phyloP scores from a whole-genome alignment of 1,140 invertebrate species.

The Palaemon carinicauda region DNA sequence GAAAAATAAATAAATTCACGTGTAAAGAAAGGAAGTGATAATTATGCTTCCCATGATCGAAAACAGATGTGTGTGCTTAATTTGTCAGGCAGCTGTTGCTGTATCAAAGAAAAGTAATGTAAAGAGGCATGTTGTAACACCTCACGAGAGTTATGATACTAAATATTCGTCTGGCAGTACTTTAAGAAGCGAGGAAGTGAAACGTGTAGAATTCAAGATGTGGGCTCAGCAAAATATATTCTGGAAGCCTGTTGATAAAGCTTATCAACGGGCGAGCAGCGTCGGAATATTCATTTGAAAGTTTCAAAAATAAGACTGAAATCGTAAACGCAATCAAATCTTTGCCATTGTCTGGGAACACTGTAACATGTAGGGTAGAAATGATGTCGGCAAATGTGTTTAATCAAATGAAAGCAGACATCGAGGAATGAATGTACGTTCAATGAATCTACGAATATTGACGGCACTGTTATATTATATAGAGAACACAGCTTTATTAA shows the following conservation, averaged over 20 bases:
- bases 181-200: too few relatives aligned
- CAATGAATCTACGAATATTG: conserved; percentile 9
- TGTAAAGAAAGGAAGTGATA: conserved; percentile 26
- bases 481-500: conserved; percentile 24
- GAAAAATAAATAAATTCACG: conserved; percentile 3
- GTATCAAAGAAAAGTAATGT: neutral
- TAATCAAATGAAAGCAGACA: neutral
- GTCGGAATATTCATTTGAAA: neutral
- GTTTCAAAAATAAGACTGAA: neutral
- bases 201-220: too few relatives aligned
- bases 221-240: too few relatives aligned
- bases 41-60: conserved; percentile 17
- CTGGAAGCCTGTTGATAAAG: too few relatives aligned
- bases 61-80: conserved; percentile 13
- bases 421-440: conserved; percentile 10
- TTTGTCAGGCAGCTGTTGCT: neutral
- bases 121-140: conserved; percentile 18
- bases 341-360: neutral
- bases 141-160: neutral
- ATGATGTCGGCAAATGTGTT: conserved; percentile 8
- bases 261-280: too few relatives aligned
- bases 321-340: conserved; percentile 21
- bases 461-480: too few relatives aligned
- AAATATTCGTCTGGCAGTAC: neutral
- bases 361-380: conserved; percentile 6